Conservation (phyloP, 2,888 invertebrate species). For the Trachelus tabidus region DNA sequence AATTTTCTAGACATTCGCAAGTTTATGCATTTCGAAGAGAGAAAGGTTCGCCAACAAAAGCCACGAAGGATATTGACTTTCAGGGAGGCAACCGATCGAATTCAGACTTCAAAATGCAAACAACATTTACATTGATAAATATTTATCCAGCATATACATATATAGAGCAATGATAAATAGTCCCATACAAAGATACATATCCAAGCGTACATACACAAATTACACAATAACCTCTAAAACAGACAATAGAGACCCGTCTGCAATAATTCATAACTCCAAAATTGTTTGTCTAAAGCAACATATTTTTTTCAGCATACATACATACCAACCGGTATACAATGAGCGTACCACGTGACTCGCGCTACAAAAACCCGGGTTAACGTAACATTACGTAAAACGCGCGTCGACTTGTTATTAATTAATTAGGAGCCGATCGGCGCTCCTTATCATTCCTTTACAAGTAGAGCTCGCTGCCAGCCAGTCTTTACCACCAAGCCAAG, state of each 20-base stretch:
- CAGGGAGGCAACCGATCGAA: neutral
- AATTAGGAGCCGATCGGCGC: slow-evolving; percentile 41
- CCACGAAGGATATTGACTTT: neutral
- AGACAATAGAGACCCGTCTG: neutral
- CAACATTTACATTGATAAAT: neutral
- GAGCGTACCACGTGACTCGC: neutral
- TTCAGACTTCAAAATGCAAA: neutral
- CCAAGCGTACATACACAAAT: neutral
- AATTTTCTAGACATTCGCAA: neutral
- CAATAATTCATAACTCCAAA: no score
- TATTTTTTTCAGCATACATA: neutral
- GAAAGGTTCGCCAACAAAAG: neutral
- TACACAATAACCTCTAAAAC: neutral
- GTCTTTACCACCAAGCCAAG: neutral
- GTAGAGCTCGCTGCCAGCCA: neutral
- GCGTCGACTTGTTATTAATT: slow-evolving; percentile 40
- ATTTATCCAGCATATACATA: neutral
- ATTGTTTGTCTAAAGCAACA: neutral
- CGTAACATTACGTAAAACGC: slow-evolving; percentile 28
- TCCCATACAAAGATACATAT: neutral
- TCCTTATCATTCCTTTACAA: slow-evolving; percentile 36
- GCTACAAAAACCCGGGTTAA: neutral
- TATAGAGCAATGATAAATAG: neutral
- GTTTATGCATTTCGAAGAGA: neutral
- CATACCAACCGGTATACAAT: neutral